These are phyloP conservation scores for Cephalopterus ornatus DNA, from an alignment of 2,113 vertebrate genomes.

Conservation along the genomic window DNA sequence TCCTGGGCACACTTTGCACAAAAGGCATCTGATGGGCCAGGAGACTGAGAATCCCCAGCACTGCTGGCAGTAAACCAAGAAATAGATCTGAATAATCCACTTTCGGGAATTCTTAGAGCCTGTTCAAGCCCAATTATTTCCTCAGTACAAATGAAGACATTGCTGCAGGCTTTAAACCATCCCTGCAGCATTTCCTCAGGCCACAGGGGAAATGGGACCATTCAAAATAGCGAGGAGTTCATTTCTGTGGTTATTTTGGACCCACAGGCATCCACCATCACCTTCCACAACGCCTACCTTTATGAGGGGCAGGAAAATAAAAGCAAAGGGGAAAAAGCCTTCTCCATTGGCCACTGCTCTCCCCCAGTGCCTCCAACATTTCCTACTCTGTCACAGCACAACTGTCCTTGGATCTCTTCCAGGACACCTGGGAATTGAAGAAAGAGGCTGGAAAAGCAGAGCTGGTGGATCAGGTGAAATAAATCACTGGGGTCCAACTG, in stretches of 20 bases:
- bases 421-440: not conserved
- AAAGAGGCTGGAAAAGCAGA: not conserved
- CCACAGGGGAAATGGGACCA: not conserved
- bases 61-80: not conserved
- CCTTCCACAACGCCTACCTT: not conserved
- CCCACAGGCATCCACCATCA: not conserved
- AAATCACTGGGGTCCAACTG: fast-evolving
- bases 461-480: not conserved
- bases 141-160: not conserved
- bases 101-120: not conserved
- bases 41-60: not conserved
- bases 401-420: not conserved
- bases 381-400: not conserved
- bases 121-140: not conserved
- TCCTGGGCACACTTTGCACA: not conserved
- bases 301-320: not conserved
- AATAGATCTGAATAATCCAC: not conserved
- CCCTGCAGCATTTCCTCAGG: not conserved
- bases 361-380: not conserved
- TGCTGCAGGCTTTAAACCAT: not conserved
- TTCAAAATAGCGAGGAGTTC: not conserved
- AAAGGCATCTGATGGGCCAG: not conserved
- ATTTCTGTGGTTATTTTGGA: not conserved
- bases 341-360: not conserved
- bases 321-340: not conserved